Conservation (phyloP, 2,888 invertebrate genomes). For the Ametastegia equiseti region DNA sequence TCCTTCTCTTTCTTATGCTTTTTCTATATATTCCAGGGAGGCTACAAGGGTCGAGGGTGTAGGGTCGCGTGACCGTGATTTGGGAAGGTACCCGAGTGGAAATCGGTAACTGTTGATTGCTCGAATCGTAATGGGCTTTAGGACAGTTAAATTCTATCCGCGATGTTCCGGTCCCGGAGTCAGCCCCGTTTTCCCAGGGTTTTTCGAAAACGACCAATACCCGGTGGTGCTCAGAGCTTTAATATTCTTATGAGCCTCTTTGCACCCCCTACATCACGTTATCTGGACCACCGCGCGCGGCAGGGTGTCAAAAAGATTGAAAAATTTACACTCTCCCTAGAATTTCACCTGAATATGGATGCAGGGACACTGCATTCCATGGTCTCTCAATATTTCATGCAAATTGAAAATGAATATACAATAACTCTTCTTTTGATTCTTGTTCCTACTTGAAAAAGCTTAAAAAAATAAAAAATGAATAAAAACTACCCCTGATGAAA, state of each 20-base stretch:
- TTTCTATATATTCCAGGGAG: not conserved
- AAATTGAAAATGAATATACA: no score
- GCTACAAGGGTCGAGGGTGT: not conserved
- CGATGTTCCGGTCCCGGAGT: not conserved
- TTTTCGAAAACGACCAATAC: not conserved
- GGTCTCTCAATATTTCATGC: no score
- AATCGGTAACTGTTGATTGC: conserved; percentile 38
- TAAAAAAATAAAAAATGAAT: no score
- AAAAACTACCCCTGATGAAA: no score
- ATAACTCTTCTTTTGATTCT: no score
- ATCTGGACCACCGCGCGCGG: not conserved
- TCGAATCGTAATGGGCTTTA: not conserved
- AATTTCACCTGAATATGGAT: no score
- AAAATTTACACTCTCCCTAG: no score
- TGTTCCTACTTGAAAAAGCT: no score
- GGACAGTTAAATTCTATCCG: conserved; percentile 33
- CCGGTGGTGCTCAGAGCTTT: not conserved
- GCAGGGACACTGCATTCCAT: no score
- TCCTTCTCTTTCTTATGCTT: conserved; percentile 9
- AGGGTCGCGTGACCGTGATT: conserved; percentile 10
- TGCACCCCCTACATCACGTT: not conserved
- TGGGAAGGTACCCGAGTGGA: not conserved
- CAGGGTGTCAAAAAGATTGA: no score
- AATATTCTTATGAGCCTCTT: conserved; percentile 19
- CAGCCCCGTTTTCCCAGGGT: not conserved